These are phyloP conservation scores for Allobates femoralis DNA, from an alignment of 2,797 vertebrate species.

Conservation along the genomic window DNA sequence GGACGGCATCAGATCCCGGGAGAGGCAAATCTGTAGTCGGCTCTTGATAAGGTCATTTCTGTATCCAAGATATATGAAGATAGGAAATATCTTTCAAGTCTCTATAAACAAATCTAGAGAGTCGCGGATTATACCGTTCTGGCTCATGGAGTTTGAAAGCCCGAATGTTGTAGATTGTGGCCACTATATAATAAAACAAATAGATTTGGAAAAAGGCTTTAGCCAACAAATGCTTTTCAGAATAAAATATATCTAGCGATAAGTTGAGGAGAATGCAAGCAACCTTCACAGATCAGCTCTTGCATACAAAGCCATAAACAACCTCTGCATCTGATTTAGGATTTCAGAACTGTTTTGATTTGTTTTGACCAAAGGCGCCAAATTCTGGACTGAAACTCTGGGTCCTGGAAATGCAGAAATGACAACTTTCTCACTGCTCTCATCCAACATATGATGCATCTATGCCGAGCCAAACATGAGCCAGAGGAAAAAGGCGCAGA, in stretches of 20 bases:
- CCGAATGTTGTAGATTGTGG: no score
- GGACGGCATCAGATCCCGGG: no score
- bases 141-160: no score
- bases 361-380: conserved; percentile 42
- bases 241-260: neutral
- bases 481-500: neutral
- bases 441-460: conserved; percentile 40
- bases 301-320: conserved; percentile 26
- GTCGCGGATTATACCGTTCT: no score
- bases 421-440: conserved; percentile 37
- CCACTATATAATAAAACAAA: no score
- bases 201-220: neutral
- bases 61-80: no score
- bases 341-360: conserved; percentile 53
- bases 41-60: no score
- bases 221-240: neutral
- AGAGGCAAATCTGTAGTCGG: no score
- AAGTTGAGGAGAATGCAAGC: neutral
- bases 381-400: conserved; percentile 35
- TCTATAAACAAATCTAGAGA: no score
- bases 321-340: conserved; percentile 50
- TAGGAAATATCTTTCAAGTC: no score
- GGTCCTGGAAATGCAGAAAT: conserved; percentile 36
- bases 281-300: neutral
- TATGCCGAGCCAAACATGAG: conserved; percentile 42